Base-by-base conservation (phyloP, 2,797 vertebrate species). In the Adelosebastes latens region DNA sequence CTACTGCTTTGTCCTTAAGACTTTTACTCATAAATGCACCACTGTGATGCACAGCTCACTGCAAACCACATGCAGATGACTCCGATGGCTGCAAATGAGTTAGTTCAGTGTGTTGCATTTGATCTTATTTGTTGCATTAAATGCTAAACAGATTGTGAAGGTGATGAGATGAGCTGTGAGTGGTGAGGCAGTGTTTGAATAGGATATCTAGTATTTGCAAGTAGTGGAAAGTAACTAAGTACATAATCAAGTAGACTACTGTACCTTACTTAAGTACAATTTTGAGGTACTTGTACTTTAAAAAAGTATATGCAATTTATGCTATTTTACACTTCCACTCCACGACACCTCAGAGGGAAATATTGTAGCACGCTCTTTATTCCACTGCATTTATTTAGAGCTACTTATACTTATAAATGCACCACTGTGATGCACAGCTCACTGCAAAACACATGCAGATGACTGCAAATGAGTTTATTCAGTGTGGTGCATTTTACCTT, bases 61-160 rank as follows among this genome's bases (percentile, higher is more conserved):
- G 4, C 27, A 76, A 29, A 61, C 0, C 32, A 53, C 46, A 12
- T 2, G 24, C 46, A 71, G 6, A 39, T 3, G 0, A 5, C 1
- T 59, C 65, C 1, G 16, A n/a, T 10, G n/a, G 32, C 27, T 60
- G 55, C 36, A 11, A 3, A 56, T 2, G 22, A 80, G 49, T 75
- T 74, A 24, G n/a, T 67, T 53, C 31, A 66, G 9, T 13, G 8
- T 27, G 25, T 83, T 82, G 27, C 0, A 73, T 36, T 36, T 29
- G 8, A 36, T 80, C 12, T 63, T 4, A 39, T 63, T 73, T 52
- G n/a, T 22, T 72, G 58, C 65, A 31, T 20, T 46, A 60, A 22
- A 83, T 70, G 82, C 84, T 81, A 62, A 67, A 32, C 69, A 85
- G 63, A 77, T 69, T 39, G 59, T 83, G 53, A 34, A 32, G 29